Evolutionary conservation across 2,888 invertebrate species (phyloP).

Genomic region (Aromia moschata): DNA sequence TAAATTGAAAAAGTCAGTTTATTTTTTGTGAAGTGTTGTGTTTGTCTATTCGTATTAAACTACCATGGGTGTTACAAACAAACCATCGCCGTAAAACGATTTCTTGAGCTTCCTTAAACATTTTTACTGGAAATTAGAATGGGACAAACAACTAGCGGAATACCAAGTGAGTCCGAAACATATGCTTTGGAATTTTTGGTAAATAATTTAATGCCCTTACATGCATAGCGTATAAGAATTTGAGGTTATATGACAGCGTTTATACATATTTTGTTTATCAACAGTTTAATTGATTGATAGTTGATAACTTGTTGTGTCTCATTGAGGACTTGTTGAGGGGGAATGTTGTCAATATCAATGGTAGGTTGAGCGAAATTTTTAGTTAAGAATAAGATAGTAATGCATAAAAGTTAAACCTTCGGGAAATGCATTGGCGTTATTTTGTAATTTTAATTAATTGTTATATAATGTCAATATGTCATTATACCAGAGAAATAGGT

Average conservation of each 20-base stretch:
- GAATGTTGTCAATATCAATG: slow-evolving; percentile 11
- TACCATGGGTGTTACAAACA: slow-evolving; percentile 18
- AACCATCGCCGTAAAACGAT: slow-evolving; percentile 4
- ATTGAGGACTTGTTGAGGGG: not conserved
- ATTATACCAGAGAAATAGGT: too few species aligned
- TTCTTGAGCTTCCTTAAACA: not conserved
- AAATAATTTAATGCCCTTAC: too few species aligned
- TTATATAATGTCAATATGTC: too few species aligned
- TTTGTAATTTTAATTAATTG: too few species aligned
- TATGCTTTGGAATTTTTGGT: too few species aligned
- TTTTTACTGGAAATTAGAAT: slow-evolving; percentile 35
- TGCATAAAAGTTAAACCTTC: too few species aligned
- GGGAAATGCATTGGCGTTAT: too few species aligned
- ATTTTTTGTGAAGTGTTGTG: slow-evolving; percentile 7
- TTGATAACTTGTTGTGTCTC: slow-evolving; percentile 5
- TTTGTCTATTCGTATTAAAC: not conserved
- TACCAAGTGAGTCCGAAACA: slow-evolving; percentile 50
- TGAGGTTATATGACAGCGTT: slow-evolving; percentile 28
- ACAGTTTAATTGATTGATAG: slow-evolving; percentile 18
- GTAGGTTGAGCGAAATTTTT: slow-evolving; percentile 2
- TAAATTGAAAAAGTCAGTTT: too few species aligned
- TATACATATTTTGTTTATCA: slow-evolving; percentile 25
- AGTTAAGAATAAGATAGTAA: too few species aligned
- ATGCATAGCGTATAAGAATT: slow-evolving; percentile 10
- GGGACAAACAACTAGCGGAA: slow-evolving; percentile 51